A percentile compares a stretch with the other conserved stretches of the same genome.
Conservation (phyloP, 2,113 vertebrate genomes). For the Rhinichthys klamathensis region DNA sequence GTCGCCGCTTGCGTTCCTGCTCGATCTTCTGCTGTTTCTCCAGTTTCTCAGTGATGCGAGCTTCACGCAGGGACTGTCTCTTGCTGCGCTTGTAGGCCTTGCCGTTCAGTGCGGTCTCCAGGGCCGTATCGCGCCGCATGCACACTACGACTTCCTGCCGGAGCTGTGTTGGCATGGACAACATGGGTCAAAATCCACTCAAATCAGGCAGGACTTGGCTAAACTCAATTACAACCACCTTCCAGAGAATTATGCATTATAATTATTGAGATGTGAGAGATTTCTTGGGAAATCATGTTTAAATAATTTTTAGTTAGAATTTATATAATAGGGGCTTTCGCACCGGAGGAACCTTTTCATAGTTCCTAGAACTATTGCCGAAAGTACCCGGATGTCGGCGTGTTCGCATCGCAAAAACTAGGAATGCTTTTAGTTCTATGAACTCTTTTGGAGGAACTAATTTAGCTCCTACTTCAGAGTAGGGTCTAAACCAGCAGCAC, state of each 20-base stretch:
- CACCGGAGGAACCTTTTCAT: too few relatives aligned
- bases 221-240: not conserved
- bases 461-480: too few relatives aligned
- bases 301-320: too few relatives aligned
- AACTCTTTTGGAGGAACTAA: too few relatives aligned
- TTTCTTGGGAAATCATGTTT: too few relatives aligned
- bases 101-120: slow-evolving; percentile 94
- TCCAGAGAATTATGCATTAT: not conserved
- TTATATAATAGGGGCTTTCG: too few relatives aligned
- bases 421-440: too few relatives aligned
- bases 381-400: too few relatives aligned
- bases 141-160: slow-evolving; percentile 98
- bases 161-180: slow-evolving; percentile 71
- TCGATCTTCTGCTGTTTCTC: slow-evolving; percentile 99
- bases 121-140: slow-evolving; percentile 93
- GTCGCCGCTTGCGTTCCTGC: slow-evolving; percentile 92
- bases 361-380: too few relatives aligned
- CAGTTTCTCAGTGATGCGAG: slow-evolving; percentile 96
- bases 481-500: too few relatives aligned
- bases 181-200: not conserved
- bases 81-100: slow-evolving; percentile 99
- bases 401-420: too few relatives aligned
- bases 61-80: slow-evolving; percentile 91
- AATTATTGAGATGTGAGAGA: too few relatives aligned
- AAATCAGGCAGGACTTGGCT: not conserved